A percentile compares a stretch with the other conserved stretches of the same genome.
phyloP scores from a whole-genome alignment of 2,888 invertebrate species.

The Macrosiphum euphorbiae region DNA sequence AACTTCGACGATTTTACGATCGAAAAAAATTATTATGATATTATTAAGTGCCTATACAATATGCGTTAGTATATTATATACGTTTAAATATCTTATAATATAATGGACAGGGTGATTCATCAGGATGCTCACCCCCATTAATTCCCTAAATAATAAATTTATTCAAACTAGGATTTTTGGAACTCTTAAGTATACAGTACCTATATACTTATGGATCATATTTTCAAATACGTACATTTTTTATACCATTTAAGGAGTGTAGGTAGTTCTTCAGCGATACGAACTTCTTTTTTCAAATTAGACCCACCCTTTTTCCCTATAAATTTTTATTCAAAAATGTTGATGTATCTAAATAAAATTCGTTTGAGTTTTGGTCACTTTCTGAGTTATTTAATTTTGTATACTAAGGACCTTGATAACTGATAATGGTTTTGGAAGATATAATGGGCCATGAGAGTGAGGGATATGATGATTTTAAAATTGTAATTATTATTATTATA shows the following conservation, averaged over 20 bases:
- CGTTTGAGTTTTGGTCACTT: not conserved
- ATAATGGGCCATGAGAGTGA: not conserved
- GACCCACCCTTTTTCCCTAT: not conserved
- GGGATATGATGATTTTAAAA: no score
- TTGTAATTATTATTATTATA: no score
- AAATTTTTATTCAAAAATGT: not conserved
- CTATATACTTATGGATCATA: no score
- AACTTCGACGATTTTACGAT: not conserved
- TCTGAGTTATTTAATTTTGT: not conserved
- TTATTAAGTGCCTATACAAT: not conserved
- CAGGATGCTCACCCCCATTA: not conserved
- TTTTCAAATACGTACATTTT: not conserved
- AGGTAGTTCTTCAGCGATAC: not conserved
- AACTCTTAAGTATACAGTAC: not conserved
- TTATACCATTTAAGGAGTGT: not conserved
- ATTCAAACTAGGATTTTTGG: not conserved
- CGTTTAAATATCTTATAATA: no score
- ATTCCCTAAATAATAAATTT: not conserved
- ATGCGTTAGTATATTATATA: not conserved
- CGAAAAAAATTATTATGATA: not conserved
- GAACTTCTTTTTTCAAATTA: not conserved
- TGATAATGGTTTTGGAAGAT: not conserved
- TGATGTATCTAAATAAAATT: not conserved
- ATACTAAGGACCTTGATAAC: not conserved
- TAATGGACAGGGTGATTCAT: not conserved